Evolutionary conservation across 2,888 invertebrate species (phyloP).

Genomic region (Ametastegia equiseti): DNA sequence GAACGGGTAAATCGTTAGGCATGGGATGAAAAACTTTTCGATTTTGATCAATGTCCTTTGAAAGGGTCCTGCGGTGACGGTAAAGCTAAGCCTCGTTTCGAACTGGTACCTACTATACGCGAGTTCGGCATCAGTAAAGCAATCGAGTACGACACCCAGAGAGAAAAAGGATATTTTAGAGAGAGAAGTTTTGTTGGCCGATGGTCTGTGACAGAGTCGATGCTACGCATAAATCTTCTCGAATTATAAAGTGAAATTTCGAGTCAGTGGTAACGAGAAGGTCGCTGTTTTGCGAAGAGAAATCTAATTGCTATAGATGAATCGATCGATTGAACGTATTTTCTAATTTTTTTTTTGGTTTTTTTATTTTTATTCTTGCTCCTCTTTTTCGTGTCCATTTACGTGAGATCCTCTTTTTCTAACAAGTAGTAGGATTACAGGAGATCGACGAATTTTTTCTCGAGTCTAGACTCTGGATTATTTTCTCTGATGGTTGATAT

Average conservation of each 20-base stretch:
- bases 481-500: not conserved
- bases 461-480: constrained; percentile 10
- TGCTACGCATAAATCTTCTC: not conserved
- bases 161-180: not conserved
- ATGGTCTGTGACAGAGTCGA: not conserved
- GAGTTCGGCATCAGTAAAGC: not conserved
- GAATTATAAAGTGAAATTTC: not conserved
- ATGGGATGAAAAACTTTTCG: not conserved
- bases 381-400: not conserved
- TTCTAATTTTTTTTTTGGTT: too few species aligned
- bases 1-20: not conserved
- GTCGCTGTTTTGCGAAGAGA: not conserved
- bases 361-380: not conserved
- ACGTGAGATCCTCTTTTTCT: not conserved
- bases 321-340: not conserved
- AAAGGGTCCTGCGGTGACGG: constrained; percentile 2
- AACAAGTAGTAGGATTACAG: not conserved
- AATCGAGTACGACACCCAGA: not conserved
- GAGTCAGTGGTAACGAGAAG: not conserved
- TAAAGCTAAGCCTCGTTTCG: constrained; percentile 14
- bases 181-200: not conserved
- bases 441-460: not conserved
- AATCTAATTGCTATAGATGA: not conserved
- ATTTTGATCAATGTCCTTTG: constrained; percentile 20
- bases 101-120: not conserved